Base-by-base conservation (phyloP, 2,888 invertebrate species). In the Netelia melanura region DNA sequence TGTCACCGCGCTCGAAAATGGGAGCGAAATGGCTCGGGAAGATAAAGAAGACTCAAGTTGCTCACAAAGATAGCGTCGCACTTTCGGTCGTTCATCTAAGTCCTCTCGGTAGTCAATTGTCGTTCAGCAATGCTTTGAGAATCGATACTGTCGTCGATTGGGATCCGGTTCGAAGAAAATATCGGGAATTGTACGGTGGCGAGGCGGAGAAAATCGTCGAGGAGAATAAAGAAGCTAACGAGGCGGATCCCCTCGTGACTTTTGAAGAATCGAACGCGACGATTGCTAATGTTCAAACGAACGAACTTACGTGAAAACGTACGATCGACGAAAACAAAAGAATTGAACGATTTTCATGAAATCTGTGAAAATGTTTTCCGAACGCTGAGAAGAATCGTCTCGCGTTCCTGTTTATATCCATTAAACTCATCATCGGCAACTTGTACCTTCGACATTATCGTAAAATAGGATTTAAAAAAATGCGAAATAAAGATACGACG, bases 81-180 rank as follows among this genome's bases (percentile, higher is more conserved):
- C 94, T 98, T 25, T 97, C 97, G 0, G 97, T 97, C 56, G 97
- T 97, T 17, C 98, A 97, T 92, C 94, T 98, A 78, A 97, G 97
- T 92, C 98, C 98, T 0, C 94, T 98, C 14, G 98, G 98, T 43
- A 98, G 98, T 0, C 97, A 98, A 92, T 94, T 97, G 87, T 97
- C 98, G 91, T 96, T 96, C 87, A 95, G 95, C 81, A 94, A 95
- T 86, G 96, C 96, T 71, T 97, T 96, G 67, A 95, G 97, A 88
- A 98, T 98, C 88, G 98, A 98, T 92, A 97, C 97, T 91, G 98
- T 98, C 8, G 97, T 97, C 1, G 98, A 98, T 93, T 98, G 98
- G 98, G 97, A 98, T 90, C 95, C 96, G 2, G 98, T 98, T 82
- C 97, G 98, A 25, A 97, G 97, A 94, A 98, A 98, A 92, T 98